These are phyloP conservation scores for Hylaeus anthracinus DNA, from an alignment of 1,140 invertebrate species.

Conservation along the genomic window DNA sequence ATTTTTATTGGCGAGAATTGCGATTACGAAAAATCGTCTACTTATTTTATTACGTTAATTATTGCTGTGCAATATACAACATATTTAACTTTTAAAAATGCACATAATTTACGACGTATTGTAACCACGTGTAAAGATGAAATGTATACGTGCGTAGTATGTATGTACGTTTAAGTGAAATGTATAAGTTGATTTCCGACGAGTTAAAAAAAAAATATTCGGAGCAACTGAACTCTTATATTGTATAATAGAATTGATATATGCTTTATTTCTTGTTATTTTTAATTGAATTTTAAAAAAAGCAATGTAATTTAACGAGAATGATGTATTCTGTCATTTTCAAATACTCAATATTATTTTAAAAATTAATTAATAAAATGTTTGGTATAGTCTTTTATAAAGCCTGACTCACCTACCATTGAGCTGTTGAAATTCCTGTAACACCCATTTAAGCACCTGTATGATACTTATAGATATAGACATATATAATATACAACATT, in stretches of 20 bases:
- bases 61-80: slow-evolving; percentile 55
- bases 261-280: slow-evolving; percentile 45
- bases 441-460: background rate
- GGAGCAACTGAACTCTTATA: background rate
- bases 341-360: slow-evolving; percentile 46
- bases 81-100: slow-evolving; percentile 19
- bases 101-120: slow-evolving; percentile 9
- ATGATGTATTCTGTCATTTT: slow-evolving; percentile 22
- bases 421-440: slow-evolving; percentile 2
- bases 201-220: background rate
- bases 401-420: background rate
- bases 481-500: background rate
- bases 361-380: slow-evolving; percentile 45
- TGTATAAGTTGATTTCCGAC: background rate
- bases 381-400: slow-evolving; percentile 10
- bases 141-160: slow-evolving; percentile 1
- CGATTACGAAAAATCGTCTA: slow-evolving; percentile 20
- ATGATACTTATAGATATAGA: background rate
- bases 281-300: background rate
- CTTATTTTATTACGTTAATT: slow-evolving; percentile 31
- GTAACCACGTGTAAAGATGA: slow-evolving; percentile 2
- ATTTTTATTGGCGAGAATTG: slow-evolving; percentile 5
- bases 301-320: slow-evolving; percentile 31
- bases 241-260: slow-evolving; percentile 7
- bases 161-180: slow-evolving; percentile 1